These are phyloP conservation scores for Mycalesis mineus DNA, from an alignment of 2,888 invertebrate genomes.

Conservation along the genomic window DNA sequence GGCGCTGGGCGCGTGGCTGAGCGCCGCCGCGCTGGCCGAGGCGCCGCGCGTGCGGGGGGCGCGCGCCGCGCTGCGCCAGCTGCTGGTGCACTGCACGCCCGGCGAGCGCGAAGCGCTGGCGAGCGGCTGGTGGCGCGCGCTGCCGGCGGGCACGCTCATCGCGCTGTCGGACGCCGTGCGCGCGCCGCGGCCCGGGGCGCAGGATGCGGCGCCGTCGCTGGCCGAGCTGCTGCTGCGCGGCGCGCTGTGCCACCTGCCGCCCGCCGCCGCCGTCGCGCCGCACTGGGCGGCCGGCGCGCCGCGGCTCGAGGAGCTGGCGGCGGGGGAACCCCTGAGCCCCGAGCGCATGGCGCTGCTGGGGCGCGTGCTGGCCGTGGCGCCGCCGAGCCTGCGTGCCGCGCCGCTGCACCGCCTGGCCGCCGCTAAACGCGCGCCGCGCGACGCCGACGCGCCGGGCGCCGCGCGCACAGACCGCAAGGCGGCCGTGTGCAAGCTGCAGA, in stretches of 20 bases:
- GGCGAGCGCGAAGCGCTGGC: neutral
- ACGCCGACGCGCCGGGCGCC: neutral
- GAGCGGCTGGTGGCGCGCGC: neutral
- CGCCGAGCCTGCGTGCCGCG: conserved; percentile 3
- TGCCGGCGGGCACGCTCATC: neutral
- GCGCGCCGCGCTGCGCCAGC: neutral
- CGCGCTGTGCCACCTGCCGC: neutral
- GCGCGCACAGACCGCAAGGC: conserved; percentile 5
- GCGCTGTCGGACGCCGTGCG: conserved; percentile 2
- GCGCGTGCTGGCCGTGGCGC: conserved; percentile 4
- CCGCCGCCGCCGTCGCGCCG: neutral
- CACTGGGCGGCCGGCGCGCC: neutral
- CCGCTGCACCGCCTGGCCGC: neutral
- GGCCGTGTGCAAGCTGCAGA: conserved; percentile 22
- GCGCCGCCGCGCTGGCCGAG: neutral
- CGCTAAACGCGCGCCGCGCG: neutral
- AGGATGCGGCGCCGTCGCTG: neutral
- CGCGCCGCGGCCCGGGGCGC: neutral
- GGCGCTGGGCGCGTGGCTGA: neutral
- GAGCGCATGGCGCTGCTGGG: conserved; percentile 7
- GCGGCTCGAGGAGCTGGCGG: neutral
- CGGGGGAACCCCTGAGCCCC: neutral
- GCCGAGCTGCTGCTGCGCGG: conserved; percentile 10
- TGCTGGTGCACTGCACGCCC: neutral
- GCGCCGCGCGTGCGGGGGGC: neutral